A percentile compares a stretch with the other conserved stretches of the same genome.
Evolutionary conservation across 2,113 vertebrate species (phyloP).

Genomic region (Neogobius melanostomus): DNA sequence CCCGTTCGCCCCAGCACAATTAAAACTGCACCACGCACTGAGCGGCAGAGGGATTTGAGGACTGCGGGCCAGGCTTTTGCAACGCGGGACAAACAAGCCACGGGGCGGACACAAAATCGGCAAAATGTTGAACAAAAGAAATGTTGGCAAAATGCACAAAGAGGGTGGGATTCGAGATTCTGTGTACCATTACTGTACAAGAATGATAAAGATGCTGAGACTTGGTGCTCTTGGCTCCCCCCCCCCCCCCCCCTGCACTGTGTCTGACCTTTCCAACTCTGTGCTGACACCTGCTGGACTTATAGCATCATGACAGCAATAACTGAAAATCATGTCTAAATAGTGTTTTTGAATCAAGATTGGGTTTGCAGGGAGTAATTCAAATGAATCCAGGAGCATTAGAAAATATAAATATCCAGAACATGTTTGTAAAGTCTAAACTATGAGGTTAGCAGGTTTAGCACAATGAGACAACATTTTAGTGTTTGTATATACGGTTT

Average conservation of each 20-base stretch:
- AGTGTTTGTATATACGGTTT: too few relatives aligned
- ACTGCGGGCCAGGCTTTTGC: slow-evolving; percentile 13
- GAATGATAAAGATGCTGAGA: not conserved
- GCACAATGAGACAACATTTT: too few relatives aligned
- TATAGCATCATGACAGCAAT: slow-evolving; percentile 16
- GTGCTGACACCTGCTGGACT: slow-evolving; percentile 57
- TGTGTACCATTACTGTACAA: not conserved
- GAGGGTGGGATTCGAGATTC: not conserved
- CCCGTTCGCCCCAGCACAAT: slow-evolving; percentile 53
- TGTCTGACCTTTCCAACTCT: not conserved
- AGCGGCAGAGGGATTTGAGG: slow-evolving; percentile 22
- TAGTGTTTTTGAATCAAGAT: too few relatives aligned
- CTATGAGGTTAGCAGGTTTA: too few relatives aligned
- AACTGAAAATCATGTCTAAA: slow-evolving; percentile 4
- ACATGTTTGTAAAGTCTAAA: too few relatives aligned
- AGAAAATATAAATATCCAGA: not conserved
- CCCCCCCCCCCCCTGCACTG: not conserved
- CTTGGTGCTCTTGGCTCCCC: not conserved
- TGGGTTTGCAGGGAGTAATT: too few relatives aligned
- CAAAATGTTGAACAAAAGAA: too few relatives aligned
- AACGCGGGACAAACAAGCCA: not conserved
- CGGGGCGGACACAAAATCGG: not conserved
- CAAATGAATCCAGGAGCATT: too few relatives aligned
- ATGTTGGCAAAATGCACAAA: not conserved
- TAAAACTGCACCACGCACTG: slow-evolving; percentile 41